Percentiles rank a stretch among this genome's conserved stretches.
phyloP scores from a whole-genome alignment of 2,113 vertebrate genomes.

The Macroglossus sobrinus region DNA sequence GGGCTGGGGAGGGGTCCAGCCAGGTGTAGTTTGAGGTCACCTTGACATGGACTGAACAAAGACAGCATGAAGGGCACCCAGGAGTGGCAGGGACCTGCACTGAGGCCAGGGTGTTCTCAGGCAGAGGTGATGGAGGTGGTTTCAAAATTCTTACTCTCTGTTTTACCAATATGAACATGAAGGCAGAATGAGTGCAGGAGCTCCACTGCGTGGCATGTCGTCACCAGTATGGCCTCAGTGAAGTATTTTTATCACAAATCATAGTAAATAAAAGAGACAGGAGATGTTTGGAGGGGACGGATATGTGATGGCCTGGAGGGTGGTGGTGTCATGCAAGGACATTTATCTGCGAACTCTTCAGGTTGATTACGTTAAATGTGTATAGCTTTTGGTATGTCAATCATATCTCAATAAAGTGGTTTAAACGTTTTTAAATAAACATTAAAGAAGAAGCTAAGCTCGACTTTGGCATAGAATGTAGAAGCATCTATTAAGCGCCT shows the following conservation, averaged over 20 bases:
- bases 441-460: neutral
- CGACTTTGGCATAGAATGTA: neutral
- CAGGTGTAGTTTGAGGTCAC: neutral
- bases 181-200: neutral
- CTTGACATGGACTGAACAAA: neutral
- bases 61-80: neutral
- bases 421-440: neutral
- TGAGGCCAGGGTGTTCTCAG: neutral
- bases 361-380: neutral
- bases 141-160: neutral
- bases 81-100: neutral
- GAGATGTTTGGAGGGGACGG: neutral
- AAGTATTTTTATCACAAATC: neutral
- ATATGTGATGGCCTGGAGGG: neutral
- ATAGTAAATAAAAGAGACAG: neutral
- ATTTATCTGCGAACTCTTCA: neutral
- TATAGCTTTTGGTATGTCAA: neutral
- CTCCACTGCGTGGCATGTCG: neutral
- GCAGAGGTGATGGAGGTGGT: neutral
- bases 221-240: neutral
- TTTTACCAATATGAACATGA: neutral
- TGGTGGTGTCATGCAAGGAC: rapidly evolving
- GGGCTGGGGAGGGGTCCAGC: neutral
- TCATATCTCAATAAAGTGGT: neutral
- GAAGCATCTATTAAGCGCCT: neutral